Conservation (phyloP, 2,888 invertebrate genomes). For the Brachyptera risi region DNA sequence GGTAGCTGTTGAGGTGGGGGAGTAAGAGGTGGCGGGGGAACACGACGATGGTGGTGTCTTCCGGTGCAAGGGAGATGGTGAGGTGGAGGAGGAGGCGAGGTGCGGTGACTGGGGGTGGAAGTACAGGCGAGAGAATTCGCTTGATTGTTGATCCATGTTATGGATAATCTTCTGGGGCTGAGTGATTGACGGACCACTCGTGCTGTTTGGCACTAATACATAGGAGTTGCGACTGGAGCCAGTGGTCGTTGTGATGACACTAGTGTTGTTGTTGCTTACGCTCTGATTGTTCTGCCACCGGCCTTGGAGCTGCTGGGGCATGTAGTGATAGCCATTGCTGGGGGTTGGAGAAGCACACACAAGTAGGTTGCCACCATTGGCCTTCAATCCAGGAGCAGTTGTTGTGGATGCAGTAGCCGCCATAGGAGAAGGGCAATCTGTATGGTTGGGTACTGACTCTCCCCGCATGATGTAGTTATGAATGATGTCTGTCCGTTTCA, state of each 20-base stretch:
- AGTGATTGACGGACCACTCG: conserved; percentile 6
- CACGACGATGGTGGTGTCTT: conserved; percentile 38
- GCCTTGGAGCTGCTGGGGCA: conserved; percentile 35
- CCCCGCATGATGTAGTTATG: conserved; percentile 87
- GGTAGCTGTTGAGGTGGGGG: conserved; percentile 44
- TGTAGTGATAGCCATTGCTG: conserved; percentile 36
- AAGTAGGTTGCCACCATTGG: conserved; percentile 38
- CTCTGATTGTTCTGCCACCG: conserved; percentile 21
- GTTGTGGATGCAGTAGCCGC: conserved; percentile 52
- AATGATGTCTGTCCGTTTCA: conserved; percentile 87
- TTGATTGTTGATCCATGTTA: conserved; percentile 40
- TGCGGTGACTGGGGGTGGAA: conserved; percentile 45
- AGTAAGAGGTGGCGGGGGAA: conserved; percentile 50
- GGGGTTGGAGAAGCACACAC: conserved; percentile 31
- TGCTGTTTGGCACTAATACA: conserved; percentile 27
- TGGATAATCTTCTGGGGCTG: conserved; percentile 39
- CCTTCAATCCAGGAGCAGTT: conserved; percentile 38
- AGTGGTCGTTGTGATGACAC: conserved; percentile 60
- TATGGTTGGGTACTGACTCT: conserved; percentile 47
- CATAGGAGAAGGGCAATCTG: conserved; percentile 45
- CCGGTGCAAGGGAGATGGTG: conserved; percentile 45
- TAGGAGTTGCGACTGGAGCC: conserved; percentile 36
- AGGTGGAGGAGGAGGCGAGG: conserved; percentile 35
- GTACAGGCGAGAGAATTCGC: conserved; percentile 37
- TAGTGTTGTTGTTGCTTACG: conserved; percentile 46